Conservation (phyloP, 2,113 vertebrate species). For the Hyaena hyaena region DNA sequence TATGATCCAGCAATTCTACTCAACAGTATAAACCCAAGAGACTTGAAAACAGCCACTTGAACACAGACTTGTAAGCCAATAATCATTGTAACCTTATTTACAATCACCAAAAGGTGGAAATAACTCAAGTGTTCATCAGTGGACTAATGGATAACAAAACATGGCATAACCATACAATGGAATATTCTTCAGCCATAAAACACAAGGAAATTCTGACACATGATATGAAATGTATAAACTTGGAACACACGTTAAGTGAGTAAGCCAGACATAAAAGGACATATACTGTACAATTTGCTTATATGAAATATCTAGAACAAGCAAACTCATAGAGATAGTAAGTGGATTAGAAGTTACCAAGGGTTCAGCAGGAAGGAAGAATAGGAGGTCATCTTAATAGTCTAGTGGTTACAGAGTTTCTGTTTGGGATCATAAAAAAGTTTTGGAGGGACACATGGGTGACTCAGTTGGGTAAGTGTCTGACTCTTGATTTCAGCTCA, state of each 20-base stretch:
- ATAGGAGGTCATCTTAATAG: not conserved
- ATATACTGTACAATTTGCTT: not conserved
- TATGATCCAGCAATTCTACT: not conserved
- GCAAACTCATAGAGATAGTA: not conserved
- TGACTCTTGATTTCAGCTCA: too few species aligned
- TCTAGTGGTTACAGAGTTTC: not conserved
- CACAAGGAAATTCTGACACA: not conserved
- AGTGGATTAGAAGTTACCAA: not conserved
- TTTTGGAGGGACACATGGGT: not conserved
- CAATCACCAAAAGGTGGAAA: not conserved
- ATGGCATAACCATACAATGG: not conserved
- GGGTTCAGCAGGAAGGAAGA: not conserved
- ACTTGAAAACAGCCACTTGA: not conserved
- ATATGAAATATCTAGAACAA: not conserved
- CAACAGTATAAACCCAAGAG: not conserved
- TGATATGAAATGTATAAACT: not conserved
- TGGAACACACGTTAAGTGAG: not conserved
- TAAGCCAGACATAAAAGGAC: not conserved
- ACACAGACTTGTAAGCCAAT: not conserved
- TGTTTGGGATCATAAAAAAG: not conserved
- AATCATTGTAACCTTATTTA: not conserved
- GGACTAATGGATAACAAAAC: not conserved
- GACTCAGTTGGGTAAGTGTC: too few species aligned
- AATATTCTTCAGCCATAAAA: not conserved
- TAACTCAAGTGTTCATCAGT: not conserved